Percentiles rank a stretch among this genome's conserved stretches.
Evolutionary conservation across 2,888 invertebrate species (phyloP).

Genomic region (Choreutis nemorana): DNA sequence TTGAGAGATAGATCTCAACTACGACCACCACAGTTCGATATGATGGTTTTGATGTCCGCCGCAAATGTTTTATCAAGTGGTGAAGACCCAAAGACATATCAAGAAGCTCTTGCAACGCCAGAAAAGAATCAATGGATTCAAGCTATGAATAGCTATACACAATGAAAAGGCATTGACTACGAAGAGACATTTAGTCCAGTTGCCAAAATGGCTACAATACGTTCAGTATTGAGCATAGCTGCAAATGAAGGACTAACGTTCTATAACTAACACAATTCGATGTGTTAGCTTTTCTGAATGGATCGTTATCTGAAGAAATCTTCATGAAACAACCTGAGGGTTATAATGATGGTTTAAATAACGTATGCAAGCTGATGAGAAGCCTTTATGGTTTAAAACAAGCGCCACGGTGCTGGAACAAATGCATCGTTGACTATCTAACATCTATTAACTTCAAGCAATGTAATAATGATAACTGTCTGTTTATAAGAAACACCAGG

Average conservation of each 20-base stretch:
- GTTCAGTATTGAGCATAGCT: constrained; percentile 7
- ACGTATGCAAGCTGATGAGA: constrained; percentile 8
- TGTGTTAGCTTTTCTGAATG: constrained; percentile 7
- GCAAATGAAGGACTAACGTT: constrained; percentile 6
- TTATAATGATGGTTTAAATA: constrained; percentile 3
- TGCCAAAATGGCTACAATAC: constrained; percentile 7
- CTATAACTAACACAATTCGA: constrained; percentile 8
- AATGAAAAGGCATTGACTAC: constrained; percentile 9
- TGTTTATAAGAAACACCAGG: constrained; percentile 5
- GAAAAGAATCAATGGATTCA: no score
- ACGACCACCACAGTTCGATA: neutral
- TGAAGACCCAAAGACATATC: neutral
- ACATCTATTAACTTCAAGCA: constrained; percentile 4
- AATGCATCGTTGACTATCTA: constrained; percentile 5
- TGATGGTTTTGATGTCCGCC: neutral
- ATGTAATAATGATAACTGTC: constrained; percentile 7
- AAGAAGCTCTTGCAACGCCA: neutral
- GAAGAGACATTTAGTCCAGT: constrained; percentile 10
- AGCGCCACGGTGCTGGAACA: constrained; percentile 9
- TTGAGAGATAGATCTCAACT: neutral
- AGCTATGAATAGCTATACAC: constrained; percentile 7
- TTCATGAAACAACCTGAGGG: constrained; percentile 8
- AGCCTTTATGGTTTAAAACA: constrained; percentile 11
- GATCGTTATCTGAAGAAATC: constrained; percentile 6
- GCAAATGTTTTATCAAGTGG: neutral